Base-by-base conservation (phyloP, 2,888 invertebrate genomes). In the Caenorhabditis sp. region DNA sequence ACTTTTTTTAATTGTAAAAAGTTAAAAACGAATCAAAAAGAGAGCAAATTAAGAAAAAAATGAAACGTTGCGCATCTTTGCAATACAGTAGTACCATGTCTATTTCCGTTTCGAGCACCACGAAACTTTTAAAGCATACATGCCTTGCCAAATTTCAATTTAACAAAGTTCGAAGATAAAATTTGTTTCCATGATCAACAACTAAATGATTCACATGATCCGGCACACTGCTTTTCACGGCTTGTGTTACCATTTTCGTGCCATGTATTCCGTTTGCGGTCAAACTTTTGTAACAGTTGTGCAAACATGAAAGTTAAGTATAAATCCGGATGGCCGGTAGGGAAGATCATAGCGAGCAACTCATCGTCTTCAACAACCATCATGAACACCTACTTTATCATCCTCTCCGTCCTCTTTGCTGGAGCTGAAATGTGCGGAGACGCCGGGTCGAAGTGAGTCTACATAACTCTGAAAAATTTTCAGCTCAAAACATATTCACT, bases 121-220 rank as follows among this genome's bases (percentile, higher is more conserved):
- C n/a, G n/a, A n/a, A n/a, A n/a, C n/a, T n/a, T n/a, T n/a, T n/a
- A n/a, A n/a, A 5, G 13, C 40, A 40, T 2, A 11, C 20, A 40
- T 22, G 18, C 32, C 20, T 11, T 8, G 8, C 1, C 26, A 11
- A 11, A 40, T 13, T 13, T 40, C 65, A 65, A 6, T 35, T 32
- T 51, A 68, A 68, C 68, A 68, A 28, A 68, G 68, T 68, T 68
- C 68, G 6, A 4, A 22, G 32, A 47, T 68, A 32, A 55, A 67
- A 55, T 13, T 13, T 13, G 13, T 13, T 44, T 58, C 26, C 37
- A 40, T 32, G 58, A 58, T 68, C 68, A 68, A 32, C 68, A 58
- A 47, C 68, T 68, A 20, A 15, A 55, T 68, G 68, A 68, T 58
- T 68, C 68, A 68, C 28, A 68, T 58, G 68, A 68, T 68, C 67